phyloP scores from a whole-genome alignment of 2,888 invertebrate genomes.

The Apodemia duryi region DNA sequence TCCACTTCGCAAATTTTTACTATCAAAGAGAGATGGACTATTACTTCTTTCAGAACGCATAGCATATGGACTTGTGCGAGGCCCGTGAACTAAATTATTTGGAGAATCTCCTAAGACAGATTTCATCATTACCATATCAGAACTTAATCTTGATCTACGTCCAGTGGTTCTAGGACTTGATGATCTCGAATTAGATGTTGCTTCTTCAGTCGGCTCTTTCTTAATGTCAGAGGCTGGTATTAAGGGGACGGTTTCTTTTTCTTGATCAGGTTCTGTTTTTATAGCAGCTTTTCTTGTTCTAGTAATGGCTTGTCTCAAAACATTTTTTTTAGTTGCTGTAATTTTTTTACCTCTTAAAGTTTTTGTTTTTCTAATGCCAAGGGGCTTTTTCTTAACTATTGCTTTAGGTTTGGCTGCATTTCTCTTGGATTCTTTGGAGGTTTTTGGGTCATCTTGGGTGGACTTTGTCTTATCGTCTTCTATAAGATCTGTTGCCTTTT shows the following conservation, averaged over 20 bases:
- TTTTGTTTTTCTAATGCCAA: constrained; percentile 65
- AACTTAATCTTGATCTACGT: constrained; percentile 61
- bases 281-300: constrained; percentile 58
- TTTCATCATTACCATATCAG: constrained; percentile 72
- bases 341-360: constrained; percentile 63
- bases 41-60: constrained; percentile 80
- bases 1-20: constrained; percentile 82
- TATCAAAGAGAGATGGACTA: constrained; percentile 69
- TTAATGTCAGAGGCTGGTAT: constrained; percentile 70
- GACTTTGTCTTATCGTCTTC: constrained; percentile 62
- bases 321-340: constrained; percentile 55
- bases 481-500: constrained; percentile 62
- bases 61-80: constrained; percentile 78
- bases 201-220: constrained; percentile 66
- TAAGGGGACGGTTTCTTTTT: constrained; percentile 57
- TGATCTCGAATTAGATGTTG: constrained; percentile 62
- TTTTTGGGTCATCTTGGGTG: constrained; percentile 64
- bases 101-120: constrained; percentile 63
- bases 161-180: constrained; percentile 71
- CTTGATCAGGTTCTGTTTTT: constrained; percentile 56
- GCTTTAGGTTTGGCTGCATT: constrained; percentile 58
- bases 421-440: constrained; percentile 66
- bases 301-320: constrained; percentile 51
- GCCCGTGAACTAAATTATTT: constrained; percentile 56
- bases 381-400: constrained; percentile 63